Conservation (phyloP, 2,888 invertebrate species). For the Calameuta idolon region DNA sequence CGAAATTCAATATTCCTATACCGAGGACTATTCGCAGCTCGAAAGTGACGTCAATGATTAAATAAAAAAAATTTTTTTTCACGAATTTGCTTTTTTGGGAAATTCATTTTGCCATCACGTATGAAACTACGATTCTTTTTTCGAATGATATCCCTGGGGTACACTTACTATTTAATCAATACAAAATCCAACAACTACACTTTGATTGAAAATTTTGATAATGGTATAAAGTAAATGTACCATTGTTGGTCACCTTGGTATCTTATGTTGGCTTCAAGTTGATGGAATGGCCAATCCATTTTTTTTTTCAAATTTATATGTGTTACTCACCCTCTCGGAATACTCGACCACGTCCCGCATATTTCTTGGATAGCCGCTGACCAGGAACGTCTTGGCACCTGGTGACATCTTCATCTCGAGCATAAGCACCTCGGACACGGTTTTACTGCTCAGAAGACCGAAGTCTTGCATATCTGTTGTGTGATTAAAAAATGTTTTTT, state of each 20-base stretch:
- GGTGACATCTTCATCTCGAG: slow-evolving; percentile 94
- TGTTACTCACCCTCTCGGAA: slow-evolving; percentile 81
- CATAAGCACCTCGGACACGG: slow-evolving; percentile 90
- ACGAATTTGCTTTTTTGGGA: too few relatives aligned
- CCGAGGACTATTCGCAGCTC: too few relatives aligned
- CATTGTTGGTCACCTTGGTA: too few relatives aligned
- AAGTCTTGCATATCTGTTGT: slow-evolving; percentile 87
- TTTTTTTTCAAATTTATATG: slow-evolving; percentile 4
- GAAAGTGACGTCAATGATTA: too few relatives aligned
- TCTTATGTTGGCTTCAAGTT: too few relatives aligned
- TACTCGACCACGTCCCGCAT: slow-evolving; percentile 94
- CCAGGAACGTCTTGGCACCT: slow-evolving; percentile 86
- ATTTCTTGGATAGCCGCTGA: slow-evolving; percentile 90
- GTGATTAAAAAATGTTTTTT: not conserved
- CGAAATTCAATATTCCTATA: too few relatives aligned
- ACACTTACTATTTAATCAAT: not conserved
- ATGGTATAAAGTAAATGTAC: too few relatives aligned
- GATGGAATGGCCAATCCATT: too few relatives aligned
- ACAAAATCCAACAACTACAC: too few relatives aligned
- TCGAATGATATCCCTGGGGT: not conserved
- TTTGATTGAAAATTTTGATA: too few relatives aligned
- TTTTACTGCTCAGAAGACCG: slow-evolving; percentile 85
- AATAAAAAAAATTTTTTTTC: too few relatives aligned
- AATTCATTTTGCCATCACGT: not conserved
- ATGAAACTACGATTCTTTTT: not conserved